phyloP scores from a whole-genome alignment of 1,140 invertebrate genomes.

The Dufourea novaeangliae region DNA sequence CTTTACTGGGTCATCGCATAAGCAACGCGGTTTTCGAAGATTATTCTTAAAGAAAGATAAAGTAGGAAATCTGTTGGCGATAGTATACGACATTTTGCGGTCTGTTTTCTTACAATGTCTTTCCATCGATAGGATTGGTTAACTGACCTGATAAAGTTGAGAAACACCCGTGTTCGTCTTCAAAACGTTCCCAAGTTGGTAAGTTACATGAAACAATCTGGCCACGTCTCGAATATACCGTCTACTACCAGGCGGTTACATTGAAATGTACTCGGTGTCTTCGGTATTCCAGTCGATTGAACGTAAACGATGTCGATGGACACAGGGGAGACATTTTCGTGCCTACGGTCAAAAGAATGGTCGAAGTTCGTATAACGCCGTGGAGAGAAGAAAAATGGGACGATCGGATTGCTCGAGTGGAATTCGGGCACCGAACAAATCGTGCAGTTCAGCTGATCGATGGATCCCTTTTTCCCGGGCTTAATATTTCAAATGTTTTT shows the following conservation, averaged over 20 bases:
- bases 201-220: no score
- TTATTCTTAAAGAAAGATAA: no score
- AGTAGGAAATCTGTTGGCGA: no score
- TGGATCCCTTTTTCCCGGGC: not conserved
- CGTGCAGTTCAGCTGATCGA: not conserved
- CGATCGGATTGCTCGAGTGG: not conserved
- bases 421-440: not conserved
- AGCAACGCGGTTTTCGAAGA: no score
- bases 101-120: no score
- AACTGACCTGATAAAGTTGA: no score
- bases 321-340: not conserved
- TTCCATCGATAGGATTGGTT: no score
- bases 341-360: not conserved
- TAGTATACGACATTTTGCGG: no score
- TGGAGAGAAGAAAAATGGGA: not conserved
- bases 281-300: not conserved
- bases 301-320: not conserved
- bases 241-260: no score
- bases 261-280: not conserved
- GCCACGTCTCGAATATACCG: no score
- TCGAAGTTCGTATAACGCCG: not conserved
- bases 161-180: no score
- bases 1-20: slow-evolving; percentile 6
- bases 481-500: not conserved
- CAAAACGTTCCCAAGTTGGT: no score